phyloP scores from a whole-genome alignment of 2,888 invertebrate species.

The Trachelus iudaicus region DNA sequence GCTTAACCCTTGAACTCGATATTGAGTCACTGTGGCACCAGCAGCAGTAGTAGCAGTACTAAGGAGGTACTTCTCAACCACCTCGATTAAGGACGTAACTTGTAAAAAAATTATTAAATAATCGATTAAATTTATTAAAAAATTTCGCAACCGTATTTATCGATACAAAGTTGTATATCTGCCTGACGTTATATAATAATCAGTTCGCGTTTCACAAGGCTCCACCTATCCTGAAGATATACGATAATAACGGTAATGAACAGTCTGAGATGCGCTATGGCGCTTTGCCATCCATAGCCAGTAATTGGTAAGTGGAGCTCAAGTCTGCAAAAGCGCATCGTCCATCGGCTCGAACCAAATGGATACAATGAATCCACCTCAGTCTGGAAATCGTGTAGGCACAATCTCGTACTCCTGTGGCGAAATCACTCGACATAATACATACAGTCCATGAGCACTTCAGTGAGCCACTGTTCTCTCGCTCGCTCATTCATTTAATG shows the following conservation, averaged over 20 bases:
- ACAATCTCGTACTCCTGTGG: not conserved
- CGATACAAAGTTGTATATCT: not conserved
- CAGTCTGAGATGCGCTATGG: not conserved
- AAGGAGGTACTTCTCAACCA: not conserved
- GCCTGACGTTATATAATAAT: not conserved
- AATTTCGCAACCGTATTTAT: not conserved
- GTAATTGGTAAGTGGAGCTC: not conserved
- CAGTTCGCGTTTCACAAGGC: not conserved
- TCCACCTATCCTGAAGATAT: not conserved
- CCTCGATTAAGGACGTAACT: not conserved
- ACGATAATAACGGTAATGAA: not conserved
- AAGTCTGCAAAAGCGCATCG: not conserved
- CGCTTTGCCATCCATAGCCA: not conserved
- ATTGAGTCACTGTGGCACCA: slow-evolving; percentile 6
- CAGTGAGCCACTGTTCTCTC: not conserved
- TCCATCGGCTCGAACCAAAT: not conserved
- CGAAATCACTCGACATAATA: not conserved
- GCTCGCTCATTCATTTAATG: not conserved
- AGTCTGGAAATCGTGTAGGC: not conserved
- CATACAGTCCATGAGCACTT: not conserved
- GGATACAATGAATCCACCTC: not conserved
- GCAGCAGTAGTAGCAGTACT: not conserved
- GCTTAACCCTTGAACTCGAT: slow-evolving; percentile 28
- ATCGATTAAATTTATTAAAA: not conserved
- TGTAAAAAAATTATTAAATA: not conserved